Evolutionary conservation across 2,113 vertebrate species (phyloP), one percentile per base, ranked within the genome.

Genomic region (Pelecanoides urinatrix): DNA sequence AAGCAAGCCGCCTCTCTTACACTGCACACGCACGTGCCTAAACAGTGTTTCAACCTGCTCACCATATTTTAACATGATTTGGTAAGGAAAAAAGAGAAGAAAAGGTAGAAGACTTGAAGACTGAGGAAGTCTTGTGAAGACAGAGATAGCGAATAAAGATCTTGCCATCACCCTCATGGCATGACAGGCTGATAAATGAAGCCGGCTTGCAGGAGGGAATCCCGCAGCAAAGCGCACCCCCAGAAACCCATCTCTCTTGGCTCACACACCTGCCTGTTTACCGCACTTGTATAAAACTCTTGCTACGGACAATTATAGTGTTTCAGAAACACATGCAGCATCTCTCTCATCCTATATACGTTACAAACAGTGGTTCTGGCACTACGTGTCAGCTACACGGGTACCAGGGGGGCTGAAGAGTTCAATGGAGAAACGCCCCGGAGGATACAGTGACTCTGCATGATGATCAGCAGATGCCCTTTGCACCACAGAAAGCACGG

Each of bases 171-270:
- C 27, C 17, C 16, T 62, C 42, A 26, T 2, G 22, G 59, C 65
- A 77, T 45, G 65, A 45, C 16, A 80, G 79, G 55, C 45, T 27
- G 32, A 72, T 11, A 34, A 62, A 85, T 8, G 19, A 81, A 70
- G 52, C 6, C 7, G 18, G 40, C 34, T 70, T 66, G 66, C 53
- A 75, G 44, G 47, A 79, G 59, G 50, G 56, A 65, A 71, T 44
- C 59, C 45, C 3, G 0, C 2, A 2, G 7, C 34, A 63, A 26
- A 79, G 44, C 0, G 0, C 0, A 1, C 9, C 25, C 27, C 29
- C 75, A 74, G 50, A 58, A n/a, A 11, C 6, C 21, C 52, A 8
- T 2, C 16, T 53, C 56, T 88, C 16, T 70, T 34, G 36, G 42
- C 55, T 77, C 56, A 16, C 10, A 6, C 30, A 67, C 50, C 56